phyloP scores from a whole-genome alignment of 2,797 vertebrate genomes.

The Micrastur ruficollis region DNA sequence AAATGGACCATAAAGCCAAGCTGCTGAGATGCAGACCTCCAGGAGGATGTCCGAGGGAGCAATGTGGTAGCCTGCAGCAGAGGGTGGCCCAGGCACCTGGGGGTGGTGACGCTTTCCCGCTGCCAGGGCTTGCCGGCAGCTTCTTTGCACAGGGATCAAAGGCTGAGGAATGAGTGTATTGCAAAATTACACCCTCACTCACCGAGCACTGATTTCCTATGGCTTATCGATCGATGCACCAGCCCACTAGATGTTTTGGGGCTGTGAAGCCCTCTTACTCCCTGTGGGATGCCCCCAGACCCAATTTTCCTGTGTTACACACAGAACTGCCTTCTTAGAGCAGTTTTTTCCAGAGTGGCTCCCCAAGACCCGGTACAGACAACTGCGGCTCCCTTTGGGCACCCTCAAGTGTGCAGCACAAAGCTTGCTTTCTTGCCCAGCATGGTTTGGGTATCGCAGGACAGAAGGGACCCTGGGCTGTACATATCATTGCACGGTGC shows the following conservation, averaged over 20 bases:
- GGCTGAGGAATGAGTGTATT: not conserved
- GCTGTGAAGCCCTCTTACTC: not conserved
- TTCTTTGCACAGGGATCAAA: not conserved
- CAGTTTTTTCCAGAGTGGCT: not conserved
- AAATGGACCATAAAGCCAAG: not conserved
- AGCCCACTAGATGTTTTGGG: not conserved
- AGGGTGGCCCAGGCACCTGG: not conserved
- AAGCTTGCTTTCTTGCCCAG: not conserved
- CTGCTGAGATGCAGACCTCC: not conserved
- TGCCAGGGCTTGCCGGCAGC: not conserved
- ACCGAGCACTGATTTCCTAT: not conserved
- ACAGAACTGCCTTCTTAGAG: not conserved
- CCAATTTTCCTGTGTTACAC: accelerated
- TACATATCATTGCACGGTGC: too few relatives aligned
- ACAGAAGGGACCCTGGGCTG: not conserved
- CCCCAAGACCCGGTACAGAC: not conserved
- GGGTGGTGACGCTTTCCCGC: not conserved
- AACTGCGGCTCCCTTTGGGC: not conserved
- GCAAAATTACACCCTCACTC: not conserved
- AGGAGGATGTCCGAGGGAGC: not conserved
- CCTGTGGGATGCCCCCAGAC: not conserved
- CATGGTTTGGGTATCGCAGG: accelerated
- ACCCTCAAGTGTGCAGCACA: not conserved
- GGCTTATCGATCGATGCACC: not conserved
- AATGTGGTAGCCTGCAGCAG: not conserved